Conservation (phyloP, 2,797 vertebrate genomes). For the Melanotaenia parkinsoni region DNA sequence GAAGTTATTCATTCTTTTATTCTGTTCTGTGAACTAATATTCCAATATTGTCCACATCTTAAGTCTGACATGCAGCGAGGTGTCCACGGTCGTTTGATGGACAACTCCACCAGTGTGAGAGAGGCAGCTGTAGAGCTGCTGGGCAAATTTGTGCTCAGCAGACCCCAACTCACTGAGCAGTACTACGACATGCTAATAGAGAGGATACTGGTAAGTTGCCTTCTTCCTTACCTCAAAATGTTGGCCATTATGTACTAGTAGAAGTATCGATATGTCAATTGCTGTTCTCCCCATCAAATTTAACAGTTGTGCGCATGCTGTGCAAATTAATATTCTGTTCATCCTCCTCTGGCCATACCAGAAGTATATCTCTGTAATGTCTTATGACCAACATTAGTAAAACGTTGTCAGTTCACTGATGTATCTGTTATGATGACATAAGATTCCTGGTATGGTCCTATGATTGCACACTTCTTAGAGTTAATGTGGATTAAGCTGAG, state of each 20-base stretch:
- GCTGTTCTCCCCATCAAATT: background rate
- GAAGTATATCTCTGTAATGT: background rate
- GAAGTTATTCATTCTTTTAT: background rate
- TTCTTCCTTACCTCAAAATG: background rate
- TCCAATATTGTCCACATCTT: slow-evolving; percentile 25
- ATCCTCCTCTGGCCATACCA: background rate
- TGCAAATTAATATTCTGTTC: background rate
- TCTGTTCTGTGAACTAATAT: background rate
- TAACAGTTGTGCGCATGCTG: background rate
- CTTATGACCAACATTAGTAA: background rate
- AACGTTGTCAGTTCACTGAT: background rate
- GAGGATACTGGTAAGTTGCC: slow-evolving; percentile 90
- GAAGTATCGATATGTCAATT: background rate
- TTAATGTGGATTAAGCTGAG: too few relatives aligned
- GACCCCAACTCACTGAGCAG: slow-evolving; percentile 97
- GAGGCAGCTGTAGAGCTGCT: slow-evolving; percentile 96
- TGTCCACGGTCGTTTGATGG: slow-evolving; percentile 96
- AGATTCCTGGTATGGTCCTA: too few relatives aligned
- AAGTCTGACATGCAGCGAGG: slow-evolving; percentile 98
- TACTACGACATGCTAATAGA: slow-evolving; percentile 99
- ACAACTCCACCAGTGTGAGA: slow-evolving; percentile 96
- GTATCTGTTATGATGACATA: background rate
- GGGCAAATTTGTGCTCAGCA: slow-evolving; percentile 94
- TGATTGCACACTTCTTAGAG: too few relatives aligned
- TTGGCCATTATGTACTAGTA: background rate